Base-by-base conservation (phyloP, 1,140 invertebrate genomes). In the Vanessa atalanta region DNA sequence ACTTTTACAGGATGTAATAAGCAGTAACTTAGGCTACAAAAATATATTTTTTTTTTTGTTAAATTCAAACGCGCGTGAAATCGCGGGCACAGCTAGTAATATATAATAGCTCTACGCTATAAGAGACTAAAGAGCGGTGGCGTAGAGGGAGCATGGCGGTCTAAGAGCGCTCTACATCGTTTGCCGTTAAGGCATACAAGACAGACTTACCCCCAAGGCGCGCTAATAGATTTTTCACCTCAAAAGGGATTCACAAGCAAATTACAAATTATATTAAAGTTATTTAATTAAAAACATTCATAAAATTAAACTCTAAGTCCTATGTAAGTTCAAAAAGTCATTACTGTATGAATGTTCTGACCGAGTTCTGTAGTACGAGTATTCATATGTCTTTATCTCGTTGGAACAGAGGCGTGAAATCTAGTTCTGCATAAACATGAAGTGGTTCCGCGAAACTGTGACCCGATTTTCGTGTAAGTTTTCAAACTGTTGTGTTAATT, bases 321-420 rank as follows among this genome's bases (percentile, higher is more conserved):
- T 31, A 37, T 68, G 51, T 55, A 68, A 57, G 66, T 68, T 68
- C n/a, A 11, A 26, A 53, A 67, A 57, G 51, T 68, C 26, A 47
- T 68, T 68, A 68, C 51, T 68, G 66, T 68, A 26, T 7, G 51
- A 55, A 26, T 20, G 50, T 50, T 26, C 31, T 37, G 66, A 68
- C 65, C 65, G 65, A 66, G 47, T 66, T 66, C 15, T 14, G 23
- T 66, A 66, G 47, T 53, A 43, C 9, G 37, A 43, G 37, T 9
- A 53, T 16, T 53, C 65, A 53, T 66, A 53, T 66, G 65, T 12
- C 15, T 16, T 72, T 72, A 72, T 72, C 70, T 51, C 70, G 20
- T 48, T 26, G 16, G 26, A 16, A 65, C 70, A 72, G 70, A 50
- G 47, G 48, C 70, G 48, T 60, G 14, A 20, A 50, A 64, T 64